These are phyloP conservation scores for Trinorchestia longiramus DNA, from an alignment of 1,140 invertebrate genomes.

Conservation along the genomic window DNA sequence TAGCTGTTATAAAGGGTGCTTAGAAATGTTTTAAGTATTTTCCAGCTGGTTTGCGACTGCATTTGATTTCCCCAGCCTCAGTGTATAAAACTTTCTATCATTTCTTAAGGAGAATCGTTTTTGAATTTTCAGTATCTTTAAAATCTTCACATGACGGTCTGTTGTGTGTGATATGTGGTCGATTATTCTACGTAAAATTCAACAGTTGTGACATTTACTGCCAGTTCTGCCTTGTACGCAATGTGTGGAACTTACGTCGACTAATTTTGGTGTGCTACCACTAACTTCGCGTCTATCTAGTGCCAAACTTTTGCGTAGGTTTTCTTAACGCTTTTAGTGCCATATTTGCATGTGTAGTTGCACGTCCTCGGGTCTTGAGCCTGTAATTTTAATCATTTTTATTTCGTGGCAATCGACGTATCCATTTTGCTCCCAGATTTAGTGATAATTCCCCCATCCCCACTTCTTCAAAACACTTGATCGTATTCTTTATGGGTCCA, in stretches of 20 bases:
- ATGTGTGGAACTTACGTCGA: not conserved
- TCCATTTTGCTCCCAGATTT: not conserved
- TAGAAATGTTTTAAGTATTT: not conserved
- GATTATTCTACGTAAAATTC: not conserved
- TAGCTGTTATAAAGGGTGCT: not conserved
- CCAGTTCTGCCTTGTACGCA: not conserved
- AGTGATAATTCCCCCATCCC: not conserved
- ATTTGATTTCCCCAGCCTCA: not conserved
- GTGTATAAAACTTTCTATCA: not conserved
- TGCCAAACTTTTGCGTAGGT: not conserved
- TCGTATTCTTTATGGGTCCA: not conserved
- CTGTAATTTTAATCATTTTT: not conserved
- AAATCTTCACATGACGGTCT: not conserved
- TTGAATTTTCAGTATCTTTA: not conserved
- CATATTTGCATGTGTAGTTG: constrained; percentile 7
- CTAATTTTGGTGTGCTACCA: not conserved
- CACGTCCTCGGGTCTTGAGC: not conserved
- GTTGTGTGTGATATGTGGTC: not conserved
- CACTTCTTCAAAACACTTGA: not conserved
- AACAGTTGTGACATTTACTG: not conserved
- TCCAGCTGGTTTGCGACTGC: not conserved
- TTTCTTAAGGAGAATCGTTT: not conserved
- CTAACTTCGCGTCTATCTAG: not conserved
- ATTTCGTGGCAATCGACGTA: not conserved
- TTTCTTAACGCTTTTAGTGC: constrained; percentile 12